Conservation (phyloP, 92 coral and sea anemone species). For the Pocillopora meandrina region DNA sequence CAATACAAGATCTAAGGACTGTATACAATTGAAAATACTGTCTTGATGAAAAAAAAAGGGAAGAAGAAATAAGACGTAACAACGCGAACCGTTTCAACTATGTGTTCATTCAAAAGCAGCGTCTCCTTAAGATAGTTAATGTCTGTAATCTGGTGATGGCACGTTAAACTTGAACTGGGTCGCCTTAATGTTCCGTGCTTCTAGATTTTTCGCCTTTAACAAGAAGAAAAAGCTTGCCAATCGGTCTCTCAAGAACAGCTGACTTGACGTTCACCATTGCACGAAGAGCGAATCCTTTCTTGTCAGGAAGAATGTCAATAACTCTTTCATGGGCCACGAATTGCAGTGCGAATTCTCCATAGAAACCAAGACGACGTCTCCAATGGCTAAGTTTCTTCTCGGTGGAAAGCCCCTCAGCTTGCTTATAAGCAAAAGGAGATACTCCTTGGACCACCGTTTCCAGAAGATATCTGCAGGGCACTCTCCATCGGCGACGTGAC, state of each 20-base stretch:
- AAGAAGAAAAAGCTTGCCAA: not conserved
- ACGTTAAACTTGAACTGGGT: too few species aligned
- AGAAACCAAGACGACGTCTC: not conserved
- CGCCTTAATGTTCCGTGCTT: too few species aligned
- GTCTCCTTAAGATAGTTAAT: too few species aligned
- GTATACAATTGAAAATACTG: too few species aligned
- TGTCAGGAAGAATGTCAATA: not conserved
- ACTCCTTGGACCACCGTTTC: not conserved
- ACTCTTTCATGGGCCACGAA: not conserved
- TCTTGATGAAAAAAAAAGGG: too few species aligned
- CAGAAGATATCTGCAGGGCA: not conserved
- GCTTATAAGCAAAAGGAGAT: not conserved
- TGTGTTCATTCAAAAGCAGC: too few species aligned
- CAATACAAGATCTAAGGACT: too few species aligned
- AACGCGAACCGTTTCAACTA: too few species aligned
- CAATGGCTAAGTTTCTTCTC: not conserved
- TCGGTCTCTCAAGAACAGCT: not conserved
- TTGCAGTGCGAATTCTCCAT: not conserved
- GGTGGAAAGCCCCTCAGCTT: not conserved
- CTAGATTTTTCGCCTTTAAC: too few species aligned
- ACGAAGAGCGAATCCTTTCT: not conserved
- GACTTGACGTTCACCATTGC: not conserved
- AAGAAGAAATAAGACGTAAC: too few species aligned
- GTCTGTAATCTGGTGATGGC: too few species aligned
- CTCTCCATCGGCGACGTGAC: too few species aligned